These are phyloP conservation scores for Xiphophorus maculatus DNA, from an alignment of 2,113 vertebrate species.

Conservation along the genomic window DNA sequence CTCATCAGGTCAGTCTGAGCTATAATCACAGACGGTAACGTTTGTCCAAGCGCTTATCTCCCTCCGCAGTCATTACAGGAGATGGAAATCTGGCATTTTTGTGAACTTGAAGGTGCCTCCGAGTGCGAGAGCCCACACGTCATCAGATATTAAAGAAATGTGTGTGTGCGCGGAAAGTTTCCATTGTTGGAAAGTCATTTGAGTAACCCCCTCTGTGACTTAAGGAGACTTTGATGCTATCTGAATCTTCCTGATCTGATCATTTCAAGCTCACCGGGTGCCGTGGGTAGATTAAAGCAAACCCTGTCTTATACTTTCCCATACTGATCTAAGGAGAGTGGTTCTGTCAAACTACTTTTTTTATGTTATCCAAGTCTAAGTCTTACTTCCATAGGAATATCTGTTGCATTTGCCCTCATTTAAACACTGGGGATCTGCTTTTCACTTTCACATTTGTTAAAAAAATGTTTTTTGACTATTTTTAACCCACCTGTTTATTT, in stretches of 20 bases:
- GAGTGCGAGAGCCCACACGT: background rate
- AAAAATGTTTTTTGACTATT: no score
- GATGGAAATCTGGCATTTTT: conserved; percentile 24
- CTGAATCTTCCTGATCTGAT: conserved; percentile 24
- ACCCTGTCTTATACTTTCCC: conserved; percentile 1
- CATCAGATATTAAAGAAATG: conserved; percentile 10
- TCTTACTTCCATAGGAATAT: background rate
- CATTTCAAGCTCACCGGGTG: conserved; percentile 9
- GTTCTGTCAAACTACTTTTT: conserved; percentile 3
- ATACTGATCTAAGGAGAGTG: conserved; percentile 1
- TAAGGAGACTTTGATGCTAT: conserved; percentile 8
- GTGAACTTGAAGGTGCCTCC: background rate
- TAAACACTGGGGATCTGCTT: no score
- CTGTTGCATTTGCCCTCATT: background rate
- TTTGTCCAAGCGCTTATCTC: conserved; percentile 24
- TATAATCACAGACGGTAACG: conserved; percentile 29
- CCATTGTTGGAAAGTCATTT: conserved; percentile 16
- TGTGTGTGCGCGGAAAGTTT: background rate
- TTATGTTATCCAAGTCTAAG: background rate
- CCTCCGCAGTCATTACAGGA: background rate
- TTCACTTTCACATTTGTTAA: no score
- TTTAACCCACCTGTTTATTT: no score
- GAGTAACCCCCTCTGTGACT: conserved; percentile 19
- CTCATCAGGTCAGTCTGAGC: conserved; percentile 32
- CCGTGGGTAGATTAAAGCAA: conserved; percentile 30